Base-by-base conservation (phyloP, 2,113 vertebrate species). In the Thomomys bottae region DNA sequence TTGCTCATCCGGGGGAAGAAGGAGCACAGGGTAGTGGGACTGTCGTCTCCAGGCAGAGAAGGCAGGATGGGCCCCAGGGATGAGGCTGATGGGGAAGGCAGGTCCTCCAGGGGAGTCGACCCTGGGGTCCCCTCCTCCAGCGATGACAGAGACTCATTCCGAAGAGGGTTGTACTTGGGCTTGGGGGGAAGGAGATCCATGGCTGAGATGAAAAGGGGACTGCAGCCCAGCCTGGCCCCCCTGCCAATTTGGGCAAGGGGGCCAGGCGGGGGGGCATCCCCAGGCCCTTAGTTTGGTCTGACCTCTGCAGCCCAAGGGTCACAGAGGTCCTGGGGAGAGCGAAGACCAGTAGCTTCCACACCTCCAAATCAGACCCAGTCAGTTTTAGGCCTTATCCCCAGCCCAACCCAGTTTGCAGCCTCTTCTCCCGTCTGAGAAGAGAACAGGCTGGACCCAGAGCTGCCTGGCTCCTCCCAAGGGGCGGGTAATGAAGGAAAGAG, bases 1-100 rank as follows among this genome's bases (percentile, higher is more conserved):
- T 98, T 98, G 90, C 98, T 98, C 98, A 99, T 99, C 96, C 98
- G 98, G 85, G 99, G 99, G 94, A 99, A 99, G 97, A 99, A 99
- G 94, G 99, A 99, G 97, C 99, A 99, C 57, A 99, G 98, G 26
- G 99, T 99, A 72, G 99, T 99, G 96, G 99, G 99, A 95, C 99
- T 99, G 91, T 98, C 98, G 85, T 99, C 96, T 32, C 97, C 97
- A 0, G 98, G 98, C 92, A 95, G 38, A 67, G 96, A 59, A 9
- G 98, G 98, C 26, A 98, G 97, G 78, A 98, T 96, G 8, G 98
- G 98, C 87, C 98, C 97, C 87, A 99, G 98, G 66, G 99, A 99
- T 0, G 98, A 99, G 64, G 98, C 98, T 21, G 99, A 99, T 5
- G 98, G 94, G 26, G 99, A 99, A 72, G 96, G 91, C n/a, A 93